A percentile compares a stretch with the other conserved stretches of the same genome.
Conservation (phyloP, 2,888 invertebrate species). For the Pachydiplax longipennis region DNA sequence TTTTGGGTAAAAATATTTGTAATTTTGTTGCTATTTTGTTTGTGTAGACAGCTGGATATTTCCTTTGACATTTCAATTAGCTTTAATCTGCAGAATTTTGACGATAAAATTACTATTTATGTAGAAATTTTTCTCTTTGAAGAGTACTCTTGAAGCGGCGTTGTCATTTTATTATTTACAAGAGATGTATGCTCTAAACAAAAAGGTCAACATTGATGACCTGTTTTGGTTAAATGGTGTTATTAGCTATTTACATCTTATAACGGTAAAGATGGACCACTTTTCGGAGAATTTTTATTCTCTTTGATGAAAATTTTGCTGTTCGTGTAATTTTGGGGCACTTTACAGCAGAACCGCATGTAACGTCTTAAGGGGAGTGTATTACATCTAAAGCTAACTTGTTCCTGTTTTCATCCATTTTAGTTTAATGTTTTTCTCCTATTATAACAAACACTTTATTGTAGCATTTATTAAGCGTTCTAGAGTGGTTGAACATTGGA, state of each 20-base stretch:
- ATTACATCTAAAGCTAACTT: no score
- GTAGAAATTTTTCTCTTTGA: not conserved
- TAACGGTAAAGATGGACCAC: not conserved
- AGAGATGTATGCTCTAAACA: not conserved
- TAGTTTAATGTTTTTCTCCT: no score
- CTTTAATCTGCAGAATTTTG: not conserved
- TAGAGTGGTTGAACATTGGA: no score
- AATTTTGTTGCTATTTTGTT: slow-evolving; percentile 10
- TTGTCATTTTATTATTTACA: not conserved
- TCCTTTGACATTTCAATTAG: not conserved
- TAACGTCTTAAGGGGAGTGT: no score
- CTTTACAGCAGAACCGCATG: no score
- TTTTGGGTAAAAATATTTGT: not conserved
- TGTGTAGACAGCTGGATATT: slow-evolving; percentile 14
- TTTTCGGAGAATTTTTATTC: no score
- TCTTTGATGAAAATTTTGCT: no score
- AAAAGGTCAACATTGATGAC: not conserved
- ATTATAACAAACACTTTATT: no score
- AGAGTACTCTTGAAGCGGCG: not conserved
- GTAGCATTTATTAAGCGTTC: no score
- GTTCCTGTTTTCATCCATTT: no score
- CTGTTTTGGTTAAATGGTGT: not conserved
- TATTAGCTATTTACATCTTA: not conserved
- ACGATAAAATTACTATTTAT: not conserved
- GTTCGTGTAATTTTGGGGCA: no score